phyloP scores from a whole-genome alignment of 2,113 vertebrate genomes.

The Aspiorhynchus laticeps region DNA sequence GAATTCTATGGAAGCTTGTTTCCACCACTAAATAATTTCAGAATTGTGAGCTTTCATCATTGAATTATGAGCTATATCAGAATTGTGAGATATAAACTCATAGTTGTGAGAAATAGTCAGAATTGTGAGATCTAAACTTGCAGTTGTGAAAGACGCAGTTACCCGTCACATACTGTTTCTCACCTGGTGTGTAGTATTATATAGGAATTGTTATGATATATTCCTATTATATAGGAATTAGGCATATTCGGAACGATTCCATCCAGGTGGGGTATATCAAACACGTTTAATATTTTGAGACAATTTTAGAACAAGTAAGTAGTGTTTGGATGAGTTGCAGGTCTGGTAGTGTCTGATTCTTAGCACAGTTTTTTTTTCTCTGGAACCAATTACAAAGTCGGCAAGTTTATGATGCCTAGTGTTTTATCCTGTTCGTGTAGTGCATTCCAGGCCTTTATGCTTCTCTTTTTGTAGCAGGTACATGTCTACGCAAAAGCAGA shows the following conservation, averaged over 20 bases:
- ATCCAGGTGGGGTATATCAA: neutral
- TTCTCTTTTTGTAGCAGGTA: slow-evolving; percentile 67
- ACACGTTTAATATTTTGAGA: neutral
- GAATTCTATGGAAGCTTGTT: no score
- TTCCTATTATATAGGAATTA: no score
- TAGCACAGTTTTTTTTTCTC: neutral
- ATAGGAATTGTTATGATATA: no score
- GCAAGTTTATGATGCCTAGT: neutral
- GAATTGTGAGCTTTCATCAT: no score
- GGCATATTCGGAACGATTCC: neutral
- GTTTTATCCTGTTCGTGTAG: neutral
- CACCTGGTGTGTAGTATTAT: no score
- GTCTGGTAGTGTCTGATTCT: neutral
- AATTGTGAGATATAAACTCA: no score
- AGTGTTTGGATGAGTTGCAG: neutral
- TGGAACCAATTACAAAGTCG: neutral
- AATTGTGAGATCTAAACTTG: no score
- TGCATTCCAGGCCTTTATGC: neutral
- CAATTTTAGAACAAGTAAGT: neutral
- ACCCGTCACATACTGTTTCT: no score
- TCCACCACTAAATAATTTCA: no score
- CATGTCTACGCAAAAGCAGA: slow-evolving; percentile 80
- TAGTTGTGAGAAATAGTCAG: no score
- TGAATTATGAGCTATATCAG: no score
- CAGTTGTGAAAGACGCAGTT: no score